These are phyloP conservation scores for Setophaga kirtlandii DNA, from an alignment of 2,113 vertebrate species.

Conservation along the genomic window DNA sequence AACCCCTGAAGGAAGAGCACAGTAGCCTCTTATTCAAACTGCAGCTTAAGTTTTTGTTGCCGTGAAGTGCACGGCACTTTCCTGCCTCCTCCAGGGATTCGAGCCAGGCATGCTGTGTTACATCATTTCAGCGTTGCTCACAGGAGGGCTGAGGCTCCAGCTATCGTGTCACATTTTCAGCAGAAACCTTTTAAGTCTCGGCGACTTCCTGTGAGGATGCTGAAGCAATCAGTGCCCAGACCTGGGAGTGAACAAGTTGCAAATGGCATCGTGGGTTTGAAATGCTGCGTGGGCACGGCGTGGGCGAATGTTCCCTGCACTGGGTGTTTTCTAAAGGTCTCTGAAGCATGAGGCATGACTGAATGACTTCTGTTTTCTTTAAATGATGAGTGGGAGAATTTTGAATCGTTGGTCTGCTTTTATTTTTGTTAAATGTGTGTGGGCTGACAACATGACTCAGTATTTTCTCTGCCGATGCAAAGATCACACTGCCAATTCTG, in stretches of 20 bases:
- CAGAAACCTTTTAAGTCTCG: background rate
- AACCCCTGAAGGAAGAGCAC: background rate
- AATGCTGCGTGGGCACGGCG: background rate
- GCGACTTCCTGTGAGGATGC: background rate
- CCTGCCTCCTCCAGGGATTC: background rate
- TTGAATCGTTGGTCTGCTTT: slow-evolving; percentile 73
- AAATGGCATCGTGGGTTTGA: background rate
- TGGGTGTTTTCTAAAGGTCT: slow-evolving; percentile 69
- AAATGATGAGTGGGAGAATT: slow-evolving; percentile 74
- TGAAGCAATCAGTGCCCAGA: background rate
- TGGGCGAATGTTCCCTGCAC: slow-evolving; percentile 59
- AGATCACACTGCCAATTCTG: slow-evolving; percentile 72
- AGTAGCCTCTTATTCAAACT: background rate
- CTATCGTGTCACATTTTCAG: background rate
- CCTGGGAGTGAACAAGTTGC: background rate
- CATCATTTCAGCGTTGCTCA: background rate
- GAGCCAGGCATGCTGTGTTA: background rate
- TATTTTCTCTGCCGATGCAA: slow-evolving; percentile 74
- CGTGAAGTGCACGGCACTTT: background rate
- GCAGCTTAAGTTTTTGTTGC: background rate
- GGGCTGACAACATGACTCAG: slow-evolving; percentile 80
- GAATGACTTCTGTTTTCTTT: slow-evolving; percentile 76
- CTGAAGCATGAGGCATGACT: slow-evolving; percentile 44
- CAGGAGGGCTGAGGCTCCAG: background rate
- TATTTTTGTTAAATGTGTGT: slow-evolving; percentile 76